Conservation (phyloP, 1,140 invertebrate species). For the Dendrolimus punctatus region DNA sequence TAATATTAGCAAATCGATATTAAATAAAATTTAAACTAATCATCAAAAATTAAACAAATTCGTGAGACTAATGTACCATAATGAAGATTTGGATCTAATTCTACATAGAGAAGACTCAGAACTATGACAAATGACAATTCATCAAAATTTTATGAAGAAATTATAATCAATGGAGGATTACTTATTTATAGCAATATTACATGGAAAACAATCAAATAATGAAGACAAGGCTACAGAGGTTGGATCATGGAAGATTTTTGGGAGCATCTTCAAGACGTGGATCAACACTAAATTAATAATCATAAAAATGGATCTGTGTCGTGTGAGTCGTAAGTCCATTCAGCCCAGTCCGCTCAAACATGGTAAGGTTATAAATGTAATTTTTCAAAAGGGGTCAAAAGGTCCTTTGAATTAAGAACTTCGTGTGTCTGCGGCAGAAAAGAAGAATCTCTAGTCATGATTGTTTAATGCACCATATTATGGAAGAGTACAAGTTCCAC, state of each 20-base stretch:
- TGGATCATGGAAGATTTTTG: not conserved
- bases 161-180: too few species aligned
- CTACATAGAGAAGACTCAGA: too few species aligned
- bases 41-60: too few species aligned
- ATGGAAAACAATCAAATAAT: not conserved
- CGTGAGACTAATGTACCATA: too few species aligned
- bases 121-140: too few species aligned
- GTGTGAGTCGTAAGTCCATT: conserved; percentile 43
- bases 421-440: conserved; percentile 1
- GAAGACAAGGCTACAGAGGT: not conserved
- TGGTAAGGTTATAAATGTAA: conserved; percentile 38
- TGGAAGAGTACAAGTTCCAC: too few species aligned
- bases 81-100: too few species aligned
- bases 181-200: too few species aligned
- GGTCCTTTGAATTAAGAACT: conserved; percentile 34
- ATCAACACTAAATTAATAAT: conserved; percentile 1
- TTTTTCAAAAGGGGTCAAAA: conserved; percentile 31
- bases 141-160: too few species aligned
- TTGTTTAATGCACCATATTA: too few species aligned
- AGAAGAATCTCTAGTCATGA: too few species aligned
- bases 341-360: conserved; percentile 53
- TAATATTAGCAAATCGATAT: not conserved
- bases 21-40: too few species aligned
- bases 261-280: not conserved
- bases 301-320: conserved; percentile 8